These are phyloP conservation scores for Eumerus sabulonum DNA, from an alignment of 2,888 invertebrate species.

Conservation along the genomic window DNA sequence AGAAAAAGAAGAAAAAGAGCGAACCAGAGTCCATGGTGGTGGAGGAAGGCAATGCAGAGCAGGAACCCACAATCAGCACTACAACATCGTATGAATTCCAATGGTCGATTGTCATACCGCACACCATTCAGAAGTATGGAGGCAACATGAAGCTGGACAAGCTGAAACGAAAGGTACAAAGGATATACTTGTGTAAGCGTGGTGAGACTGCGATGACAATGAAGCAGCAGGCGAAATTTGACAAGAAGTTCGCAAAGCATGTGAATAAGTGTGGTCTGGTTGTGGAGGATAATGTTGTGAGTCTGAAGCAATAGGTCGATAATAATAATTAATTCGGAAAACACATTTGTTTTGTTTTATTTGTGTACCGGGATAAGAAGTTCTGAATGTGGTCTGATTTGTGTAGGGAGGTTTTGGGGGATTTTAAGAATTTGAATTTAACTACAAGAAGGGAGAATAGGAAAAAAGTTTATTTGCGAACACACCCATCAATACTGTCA, in stretches of 20 bases:
- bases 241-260: constrained; percentile 86
- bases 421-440: too few relatives aligned
- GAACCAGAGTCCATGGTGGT: background rate
- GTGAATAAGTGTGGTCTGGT: constrained; percentile 84
- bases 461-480: too few relatives aligned
- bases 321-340: too few relatives aligned
- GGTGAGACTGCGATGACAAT: constrained; percentile 78
- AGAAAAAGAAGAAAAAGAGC: constrained; percentile 54
- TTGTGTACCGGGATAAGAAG: too few relatives aligned
- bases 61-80: constrained; percentile 52
- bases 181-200: constrained; percentile 80
- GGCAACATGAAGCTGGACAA: constrained; percentile 81
- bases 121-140: constrained; percentile 36
- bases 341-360: too few relatives aligned
- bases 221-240: constrained; percentile 82
- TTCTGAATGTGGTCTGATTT: too few relatives aligned
- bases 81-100: constrained; percentile 70
- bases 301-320: background rate
- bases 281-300: constrained; percentile 83
- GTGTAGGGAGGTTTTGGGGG: too few relatives aligned
- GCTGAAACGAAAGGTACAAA: constrained; percentile 87
- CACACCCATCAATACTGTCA: too few relatives aligned
- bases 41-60: constrained; percentile 69
- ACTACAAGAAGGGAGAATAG: too few relatives aligned
- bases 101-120: constrained; percentile 68